These are phyloP conservation scores for Antitype chi DNA, from an alignment of 2,888 invertebrate species.

Conservation along the genomic window DNA sequence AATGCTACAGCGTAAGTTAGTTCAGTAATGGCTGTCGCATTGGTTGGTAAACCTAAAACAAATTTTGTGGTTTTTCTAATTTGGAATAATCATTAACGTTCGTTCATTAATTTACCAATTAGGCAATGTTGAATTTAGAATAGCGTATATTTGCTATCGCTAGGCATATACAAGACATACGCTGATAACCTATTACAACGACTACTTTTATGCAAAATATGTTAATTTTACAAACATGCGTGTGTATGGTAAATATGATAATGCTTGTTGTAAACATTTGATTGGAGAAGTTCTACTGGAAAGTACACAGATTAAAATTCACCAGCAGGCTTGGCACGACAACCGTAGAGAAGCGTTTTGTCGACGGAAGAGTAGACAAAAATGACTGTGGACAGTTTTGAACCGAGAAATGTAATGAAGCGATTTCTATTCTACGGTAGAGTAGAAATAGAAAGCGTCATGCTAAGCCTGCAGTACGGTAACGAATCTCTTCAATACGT, in stretches of 20 bases:
- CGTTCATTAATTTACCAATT: slow-evolving; percentile 15
- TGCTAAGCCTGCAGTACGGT: too few relatives aligned
- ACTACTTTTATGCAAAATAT: slow-evolving; percentile 37
- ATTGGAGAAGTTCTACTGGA: slow-evolving; percentile 9
- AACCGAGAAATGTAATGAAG: too few relatives aligned
- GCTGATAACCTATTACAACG: slow-evolving; percentile 44
- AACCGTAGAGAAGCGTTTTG: too few relatives aligned
- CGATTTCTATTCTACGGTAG: too few relatives aligned
- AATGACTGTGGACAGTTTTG: too few relatives aligned
- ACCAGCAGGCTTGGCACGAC: too few relatives aligned
- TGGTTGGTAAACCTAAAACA: background rate
- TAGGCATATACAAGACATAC: slow-evolving; percentile 34
- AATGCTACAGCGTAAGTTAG: slow-evolving; percentile 22
- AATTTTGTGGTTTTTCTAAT: slow-evolving; percentile 20
- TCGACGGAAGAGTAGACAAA: too few relatives aligned
- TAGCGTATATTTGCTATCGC: slow-evolving; percentile 25
- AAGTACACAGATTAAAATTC: background rate
- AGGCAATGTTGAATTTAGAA: slow-evolving; percentile 9
- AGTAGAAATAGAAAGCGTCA: too few relatives aligned
- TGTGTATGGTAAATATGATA: slow-evolving; percentile 22
- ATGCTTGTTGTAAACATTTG: slow-evolving; percentile 11
- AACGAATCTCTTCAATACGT: background rate
- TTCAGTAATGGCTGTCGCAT: slow-evolving; percentile 23
- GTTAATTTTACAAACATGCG: slow-evolving; percentile 28
- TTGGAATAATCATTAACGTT: slow-evolving; percentile 8